phyloP scores from a whole-genome alignment of 2,888 invertebrate genomes.

The Drosophila peninsularis region DNA sequence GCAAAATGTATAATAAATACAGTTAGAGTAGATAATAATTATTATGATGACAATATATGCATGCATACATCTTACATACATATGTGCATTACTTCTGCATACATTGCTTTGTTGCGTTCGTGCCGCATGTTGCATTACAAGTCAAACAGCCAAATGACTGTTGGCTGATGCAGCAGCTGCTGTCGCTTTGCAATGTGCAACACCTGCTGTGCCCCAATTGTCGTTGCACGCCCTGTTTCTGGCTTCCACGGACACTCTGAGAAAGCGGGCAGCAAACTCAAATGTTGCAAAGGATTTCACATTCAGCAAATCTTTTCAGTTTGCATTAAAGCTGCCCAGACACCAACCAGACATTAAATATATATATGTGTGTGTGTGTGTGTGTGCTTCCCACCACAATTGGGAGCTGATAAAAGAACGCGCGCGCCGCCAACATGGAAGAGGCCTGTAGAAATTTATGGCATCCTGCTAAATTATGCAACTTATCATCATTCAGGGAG shows the following conservation, averaged over 20 bases:
- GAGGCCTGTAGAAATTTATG: conserved; percentile 63
- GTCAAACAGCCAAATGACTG: not conserved
- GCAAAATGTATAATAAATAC: too few species aligned
- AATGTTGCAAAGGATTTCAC: conserved; percentile 4
- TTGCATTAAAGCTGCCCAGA: conserved; percentile 13
- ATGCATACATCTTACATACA: not conserved
- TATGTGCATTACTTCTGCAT: not conserved
- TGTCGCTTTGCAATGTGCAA: conserved; percentile 18
- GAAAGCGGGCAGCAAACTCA: not conserved
- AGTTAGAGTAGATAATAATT: too few species aligned
- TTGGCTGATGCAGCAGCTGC: conserved; percentile 22
- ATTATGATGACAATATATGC: not conserved
- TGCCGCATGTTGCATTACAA: conserved; percentile 4
- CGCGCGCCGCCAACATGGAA: not conserved
- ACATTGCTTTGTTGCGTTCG: not conserved
- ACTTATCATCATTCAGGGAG: conserved; percentile 64
- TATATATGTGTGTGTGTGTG: not conserved
- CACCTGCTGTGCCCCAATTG: conserved; percentile 39
- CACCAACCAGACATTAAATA: conserved; percentile 17
- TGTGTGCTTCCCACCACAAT: conserved; percentile 9
- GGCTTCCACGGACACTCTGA: conserved; percentile 3
- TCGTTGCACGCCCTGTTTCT: conserved; percentile 8
- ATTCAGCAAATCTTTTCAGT: not conserved
- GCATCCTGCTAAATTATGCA: conserved; percentile 77
- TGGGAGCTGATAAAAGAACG: conserved; percentile 45